phyloP scores from a whole-genome alignment of 2,113 vertebrate species.

The Oxyruncus cristatus region DNA sequence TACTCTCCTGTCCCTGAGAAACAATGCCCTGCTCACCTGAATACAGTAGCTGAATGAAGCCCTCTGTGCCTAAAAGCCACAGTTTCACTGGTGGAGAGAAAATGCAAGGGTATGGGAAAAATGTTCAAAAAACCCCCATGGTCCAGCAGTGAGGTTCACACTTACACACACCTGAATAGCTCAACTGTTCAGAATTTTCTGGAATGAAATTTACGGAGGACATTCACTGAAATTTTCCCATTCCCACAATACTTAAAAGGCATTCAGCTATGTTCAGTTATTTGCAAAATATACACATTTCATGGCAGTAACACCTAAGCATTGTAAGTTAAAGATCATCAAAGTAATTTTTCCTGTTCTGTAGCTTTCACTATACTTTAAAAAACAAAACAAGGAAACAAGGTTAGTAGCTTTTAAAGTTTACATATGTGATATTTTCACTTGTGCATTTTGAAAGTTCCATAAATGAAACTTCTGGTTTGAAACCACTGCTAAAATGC shows the following conservation, averaged over 20 bases:
- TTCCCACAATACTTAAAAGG: neutral
- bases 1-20: neutral
- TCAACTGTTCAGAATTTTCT: neutral
- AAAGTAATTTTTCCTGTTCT: neutral
- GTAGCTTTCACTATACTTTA: neutral
- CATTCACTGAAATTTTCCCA: neutral
- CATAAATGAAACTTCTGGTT: neutral
- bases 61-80: neutral
- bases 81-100: neutral
- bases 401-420: neutral
- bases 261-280: neutral
- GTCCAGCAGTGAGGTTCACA: neutral
- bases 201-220: neutral
- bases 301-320: neutral
- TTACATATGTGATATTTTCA: neutral
- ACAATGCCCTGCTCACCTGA: neutral
- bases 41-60: neutral
- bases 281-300: neutral
- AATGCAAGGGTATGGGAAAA: neutral
- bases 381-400: neutral
- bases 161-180: neutral
- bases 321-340: neutral
- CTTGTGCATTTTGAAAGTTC: neutral
- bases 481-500: neutral
- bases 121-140: fast-evolving